A percentile compares a stretch with the other conserved stretches of the same genome.
phyloP scores from a whole-genome alignment of 2,888 invertebrate species.

The Antitype chi region DNA sequence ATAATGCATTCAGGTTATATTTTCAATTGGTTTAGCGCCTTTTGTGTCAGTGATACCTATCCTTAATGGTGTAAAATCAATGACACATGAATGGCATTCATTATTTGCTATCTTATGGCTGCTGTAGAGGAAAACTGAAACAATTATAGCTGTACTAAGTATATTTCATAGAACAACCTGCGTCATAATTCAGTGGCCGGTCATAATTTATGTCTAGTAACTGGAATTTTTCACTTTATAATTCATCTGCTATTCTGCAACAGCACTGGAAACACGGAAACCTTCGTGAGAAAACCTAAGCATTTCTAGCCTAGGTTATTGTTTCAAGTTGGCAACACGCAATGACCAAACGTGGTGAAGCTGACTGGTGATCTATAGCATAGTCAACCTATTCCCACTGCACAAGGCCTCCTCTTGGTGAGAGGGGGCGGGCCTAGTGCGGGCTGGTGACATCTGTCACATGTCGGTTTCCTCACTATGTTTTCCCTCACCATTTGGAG shows the following conservation, averaged over 20 bases:
- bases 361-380: not conserved
- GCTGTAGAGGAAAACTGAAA: constrained; percentile 38
- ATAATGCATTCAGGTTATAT: not conserved
- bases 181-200: not conserved
- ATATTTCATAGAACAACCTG: constrained; percentile 5
- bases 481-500: too few relatives aligned
- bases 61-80: constrained; percentile 14
- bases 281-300: not conserved
- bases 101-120: constrained; percentile 10
- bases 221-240: not conserved
- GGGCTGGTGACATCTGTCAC: too few relatives aligned
- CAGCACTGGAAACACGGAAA: not conserved
- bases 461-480: too few relatives aligned
- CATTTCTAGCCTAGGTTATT: not conserved
- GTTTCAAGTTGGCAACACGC: not conserved
- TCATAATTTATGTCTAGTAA: not conserved
- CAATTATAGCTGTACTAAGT: not conserved
- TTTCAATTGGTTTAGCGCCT: not conserved
- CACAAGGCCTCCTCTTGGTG: too few relatives aligned
- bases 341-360: not conserved
- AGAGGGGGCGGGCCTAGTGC: too few relatives aligned
- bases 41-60: not conserved
- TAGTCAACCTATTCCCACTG: too few relatives aligned
- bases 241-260: not conserved
- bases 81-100: constrained; percentile 21